Conservation (phyloP, 2,888 invertebrate genomes). For the Aphrophora alni region DNA sequence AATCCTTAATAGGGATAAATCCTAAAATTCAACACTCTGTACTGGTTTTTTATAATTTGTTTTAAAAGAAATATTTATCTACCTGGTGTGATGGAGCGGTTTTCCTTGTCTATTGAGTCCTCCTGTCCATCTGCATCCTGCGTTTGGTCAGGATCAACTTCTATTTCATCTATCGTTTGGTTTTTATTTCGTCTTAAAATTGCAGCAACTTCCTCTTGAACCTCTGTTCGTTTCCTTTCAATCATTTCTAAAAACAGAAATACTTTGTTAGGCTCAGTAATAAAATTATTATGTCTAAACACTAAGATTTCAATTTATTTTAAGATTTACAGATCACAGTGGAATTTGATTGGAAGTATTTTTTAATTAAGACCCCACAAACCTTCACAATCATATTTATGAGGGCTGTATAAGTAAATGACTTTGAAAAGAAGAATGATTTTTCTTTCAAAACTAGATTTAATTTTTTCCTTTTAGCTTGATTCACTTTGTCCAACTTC, state of each 20-base stretch:
- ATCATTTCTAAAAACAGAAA: conserved; percentile 64
- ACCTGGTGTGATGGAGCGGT: background rate
- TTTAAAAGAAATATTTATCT: background rate
- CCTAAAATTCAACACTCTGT: too few species aligned
- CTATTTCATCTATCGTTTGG: conserved; percentile 20
- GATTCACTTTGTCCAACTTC: too few species aligned
- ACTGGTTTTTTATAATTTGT: background rate
- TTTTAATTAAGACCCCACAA: too few species aligned
- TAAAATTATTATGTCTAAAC: background rate
- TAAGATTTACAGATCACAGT: background rate
- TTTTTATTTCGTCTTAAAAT: conserved; percentile 30
- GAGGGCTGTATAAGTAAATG: too few species aligned
- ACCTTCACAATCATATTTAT: too few species aligned
- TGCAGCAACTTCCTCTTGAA: conserved; percentile 56
- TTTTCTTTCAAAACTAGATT: too few species aligned
- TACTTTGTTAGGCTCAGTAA: background rate
- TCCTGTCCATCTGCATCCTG: conserved; percentile 25
- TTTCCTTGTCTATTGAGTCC: conserved; percentile 22
- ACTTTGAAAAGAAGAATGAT: too few species aligned
- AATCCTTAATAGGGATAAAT: too few species aligned
- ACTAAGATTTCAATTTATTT: background rate
- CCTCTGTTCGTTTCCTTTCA: conserved; percentile 66
- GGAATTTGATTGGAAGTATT: background rate
- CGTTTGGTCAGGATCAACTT: conserved; percentile 3
- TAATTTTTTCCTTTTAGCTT: too few species aligned